phyloP scores from a whole-genome alignment of 1,140 invertebrate species.

The Ridgeia piscesae region DNA sequence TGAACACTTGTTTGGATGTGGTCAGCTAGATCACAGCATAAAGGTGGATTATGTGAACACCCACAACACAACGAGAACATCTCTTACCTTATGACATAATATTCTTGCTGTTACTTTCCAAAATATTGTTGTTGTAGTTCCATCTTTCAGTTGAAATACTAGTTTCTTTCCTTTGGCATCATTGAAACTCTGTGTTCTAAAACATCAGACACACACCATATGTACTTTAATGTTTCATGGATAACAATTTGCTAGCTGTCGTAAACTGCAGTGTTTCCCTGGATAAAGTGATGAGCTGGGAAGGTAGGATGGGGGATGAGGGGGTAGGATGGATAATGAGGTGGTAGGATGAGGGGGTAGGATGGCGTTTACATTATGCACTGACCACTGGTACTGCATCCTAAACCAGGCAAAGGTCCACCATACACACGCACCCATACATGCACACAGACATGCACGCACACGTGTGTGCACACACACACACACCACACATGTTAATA shows the following conservation, averaged over 20 bases:
- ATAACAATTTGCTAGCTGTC: neutral
- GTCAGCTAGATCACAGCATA: too few species aligned
- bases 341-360: too few species aligned
- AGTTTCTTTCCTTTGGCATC: slow-evolving; percentile 66
- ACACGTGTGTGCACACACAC: too few species aligned
- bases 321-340: too few species aligned
- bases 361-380: too few species aligned
- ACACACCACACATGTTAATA: neutral
- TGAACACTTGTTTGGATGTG: too few species aligned
- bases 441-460: too few species aligned
- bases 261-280: neutral
- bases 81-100: slow-evolving; percentile 65
- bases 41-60: slow-evolving; percentile 46
- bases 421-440: too few species aligned
- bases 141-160: slow-evolving; percentile 68
- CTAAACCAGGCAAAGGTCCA: too few species aligned
- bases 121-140: slow-evolving; percentile 66
- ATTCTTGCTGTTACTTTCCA: slow-evolving; percentile 73
- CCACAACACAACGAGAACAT: slow-evolving; percentile 56
- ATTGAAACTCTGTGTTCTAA: slow-evolving; percentile 64
- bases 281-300: too few species aligned
- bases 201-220: slow-evolving; percentile 19
- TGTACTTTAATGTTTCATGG: neutral
- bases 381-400: too few species aligned
- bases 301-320: too few species aligned